These are phyloP conservation scores for Aspidoscelis tigris DNA, from an alignment of 2,113 vertebrate species.

Conservation along the genomic window DNA sequence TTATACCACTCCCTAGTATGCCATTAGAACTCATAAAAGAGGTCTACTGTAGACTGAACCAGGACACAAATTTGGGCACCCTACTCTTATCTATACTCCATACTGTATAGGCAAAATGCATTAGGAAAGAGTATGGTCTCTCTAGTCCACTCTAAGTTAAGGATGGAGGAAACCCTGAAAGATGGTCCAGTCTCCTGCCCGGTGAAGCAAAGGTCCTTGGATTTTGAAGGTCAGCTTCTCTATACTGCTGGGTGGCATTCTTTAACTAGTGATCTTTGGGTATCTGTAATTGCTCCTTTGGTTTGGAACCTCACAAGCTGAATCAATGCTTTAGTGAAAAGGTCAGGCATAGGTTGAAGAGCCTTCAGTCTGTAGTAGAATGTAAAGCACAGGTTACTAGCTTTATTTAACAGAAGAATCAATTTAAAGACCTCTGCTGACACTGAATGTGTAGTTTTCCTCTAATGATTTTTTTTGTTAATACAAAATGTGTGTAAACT, in stretches of 20 bases:
- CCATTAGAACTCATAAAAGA: too few relatives aligned
- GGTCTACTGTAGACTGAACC: too few relatives aligned
- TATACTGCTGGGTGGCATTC: slow-evolving; percentile 45
- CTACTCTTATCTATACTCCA: too few relatives aligned
- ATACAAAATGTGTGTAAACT: slow-evolving; percentile 38
- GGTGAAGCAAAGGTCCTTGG: background rate
- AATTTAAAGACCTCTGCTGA: slow-evolving; percentile 23
- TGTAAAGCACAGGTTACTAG: slow-evolving; percentile 48
- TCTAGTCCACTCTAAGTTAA: too few relatives aligned
- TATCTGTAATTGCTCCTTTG: slow-evolving; percentile 59
- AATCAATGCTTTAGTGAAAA: slow-evolving; percentile 68
- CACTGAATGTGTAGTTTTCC: slow-evolving; percentile 28
- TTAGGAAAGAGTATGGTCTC: too few relatives aligned
- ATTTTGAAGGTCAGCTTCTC: slow-evolving; percentile 64
- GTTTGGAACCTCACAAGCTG: slow-evolving; percentile 41
- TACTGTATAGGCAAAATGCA: too few relatives aligned
- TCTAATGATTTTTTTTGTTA: slow-evolving; percentile 32
- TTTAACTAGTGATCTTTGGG: slow-evolving; percentile 60
- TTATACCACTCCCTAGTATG: too few relatives aligned
- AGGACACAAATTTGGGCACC: too few relatives aligned
- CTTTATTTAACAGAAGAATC: background rate
- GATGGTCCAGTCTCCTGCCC: too few relatives aligned
- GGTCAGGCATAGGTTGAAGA: slow-evolving; percentile 63
- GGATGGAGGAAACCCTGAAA: too few relatives aligned
- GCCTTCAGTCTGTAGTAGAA: slow-evolving; percentile 48